Evolutionary conservation across 2,113 vertebrate species (phyloP).

Genomic region (Rhabdomys dilectus): DNA sequence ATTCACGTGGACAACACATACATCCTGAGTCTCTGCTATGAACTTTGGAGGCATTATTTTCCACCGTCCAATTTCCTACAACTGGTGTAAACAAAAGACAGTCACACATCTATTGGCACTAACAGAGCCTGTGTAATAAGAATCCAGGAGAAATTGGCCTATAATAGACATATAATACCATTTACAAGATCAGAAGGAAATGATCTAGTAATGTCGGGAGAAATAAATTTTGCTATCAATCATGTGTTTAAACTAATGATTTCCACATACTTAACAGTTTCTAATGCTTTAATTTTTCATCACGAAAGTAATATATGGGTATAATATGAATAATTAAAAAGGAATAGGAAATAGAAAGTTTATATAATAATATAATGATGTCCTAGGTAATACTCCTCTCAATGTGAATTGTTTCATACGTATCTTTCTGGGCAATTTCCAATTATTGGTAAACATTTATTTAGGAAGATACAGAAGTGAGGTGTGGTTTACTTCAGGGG

Average conservation of each 20-base stretch:
- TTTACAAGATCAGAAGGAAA: not conserved
- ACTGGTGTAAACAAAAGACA: not conserved
- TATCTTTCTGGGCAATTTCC: not conserved
- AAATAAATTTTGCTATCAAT: not conserved
- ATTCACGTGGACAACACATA: not conserved
- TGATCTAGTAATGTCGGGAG: not conserved
- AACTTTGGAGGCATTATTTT: slow-evolving; percentile 39
- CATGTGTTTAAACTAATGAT: not conserved
- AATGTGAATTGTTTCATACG: not conserved
- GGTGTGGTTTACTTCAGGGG: not conserved
- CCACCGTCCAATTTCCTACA: not conserved
- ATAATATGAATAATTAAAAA: not conserved
- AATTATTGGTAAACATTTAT: not conserved
- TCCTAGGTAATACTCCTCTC: not conserved
- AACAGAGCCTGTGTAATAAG: not conserved
- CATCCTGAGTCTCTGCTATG: not conserved
- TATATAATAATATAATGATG: slow-evolving; percentile 1
- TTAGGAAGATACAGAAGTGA: not conserved
- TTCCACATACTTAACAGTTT: not conserved
- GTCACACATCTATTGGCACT: not conserved
- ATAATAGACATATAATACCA: not conserved
- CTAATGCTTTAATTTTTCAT: slow-evolving; percentile 41
- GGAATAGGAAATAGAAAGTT: not conserved
- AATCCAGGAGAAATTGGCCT: not conserved
- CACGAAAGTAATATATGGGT: not conserved